These are phyloP conservation scores for Poeciliopsis presidionis DNA, from an alignment of 2,797 vertebrate species.

Conservation along the genomic window DNA sequence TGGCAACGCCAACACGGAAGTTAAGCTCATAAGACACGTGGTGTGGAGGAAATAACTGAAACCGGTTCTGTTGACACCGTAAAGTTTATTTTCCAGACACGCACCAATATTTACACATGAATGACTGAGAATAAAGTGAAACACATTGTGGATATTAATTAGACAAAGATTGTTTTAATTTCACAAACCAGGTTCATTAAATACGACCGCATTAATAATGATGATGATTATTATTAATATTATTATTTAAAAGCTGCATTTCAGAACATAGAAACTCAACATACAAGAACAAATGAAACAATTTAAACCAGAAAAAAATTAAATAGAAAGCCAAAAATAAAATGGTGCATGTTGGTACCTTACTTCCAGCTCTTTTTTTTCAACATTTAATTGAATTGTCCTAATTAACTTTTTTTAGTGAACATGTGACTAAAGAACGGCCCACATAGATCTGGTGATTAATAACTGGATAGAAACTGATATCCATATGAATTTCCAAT, in stretches of 20 bases:
- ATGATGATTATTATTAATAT: no score
- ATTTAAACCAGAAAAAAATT: background rate
- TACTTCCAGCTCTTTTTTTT: background rate
- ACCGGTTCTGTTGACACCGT: background rate
- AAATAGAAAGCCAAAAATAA: background rate
- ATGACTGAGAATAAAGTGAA: background rate
- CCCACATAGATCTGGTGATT: no score
- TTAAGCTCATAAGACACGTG: background rate
- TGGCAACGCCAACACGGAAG: slow-evolving; percentile 57
- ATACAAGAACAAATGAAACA: no score
- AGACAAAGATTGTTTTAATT: background rate
- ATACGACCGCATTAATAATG: background rate
- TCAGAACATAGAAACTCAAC: no score
- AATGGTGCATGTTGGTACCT: no score
- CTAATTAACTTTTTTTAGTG: background rate
- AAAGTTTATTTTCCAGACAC: background rate
- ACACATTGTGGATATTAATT: background rate
- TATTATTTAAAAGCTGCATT: no score
- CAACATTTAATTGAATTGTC: background rate
- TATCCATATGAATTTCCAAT: no score
- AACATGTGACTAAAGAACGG: no score
- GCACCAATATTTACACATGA: background rate
- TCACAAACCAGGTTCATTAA: background rate
- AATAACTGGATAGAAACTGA: no score
- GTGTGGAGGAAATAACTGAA: background rate